Evolutionary conservation across 1,140 invertebrate genomes (phyloP), one percentile per base, ranked within the genome.

Genomic region (Gryon sp.): DNA sequence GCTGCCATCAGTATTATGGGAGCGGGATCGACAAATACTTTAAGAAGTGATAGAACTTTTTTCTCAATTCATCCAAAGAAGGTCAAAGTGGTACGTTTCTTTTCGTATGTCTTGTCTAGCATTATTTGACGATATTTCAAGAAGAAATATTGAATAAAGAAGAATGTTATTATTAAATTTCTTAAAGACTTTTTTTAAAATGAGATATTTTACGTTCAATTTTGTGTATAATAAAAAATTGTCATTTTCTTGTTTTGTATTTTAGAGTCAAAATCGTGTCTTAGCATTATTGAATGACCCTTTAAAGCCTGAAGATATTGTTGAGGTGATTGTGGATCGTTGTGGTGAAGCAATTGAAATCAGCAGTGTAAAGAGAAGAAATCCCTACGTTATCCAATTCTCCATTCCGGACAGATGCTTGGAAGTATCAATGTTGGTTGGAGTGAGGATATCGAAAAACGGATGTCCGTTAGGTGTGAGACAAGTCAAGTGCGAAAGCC

Each of bases 401-500:
- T 91, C 92, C 50, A 93, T 95, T 80, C 94, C 89, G 83, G 94
- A 94, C 53, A 91, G 91, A 53, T 94, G 94, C 80, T 90, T 95
- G 41, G 94, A 95, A 83, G 93, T 95, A 0, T 96, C 94, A 0
- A 94, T 94, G 83, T 90, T 96, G 63, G 92, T 96, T 0, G 94
- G 93, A 78, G 92, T 96, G 2, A 90, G 93, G 28, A 93, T 96
- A 22, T 92, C 92, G 73, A 94, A 93, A 80, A 96, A 96, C 80
- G 94, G 93, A 1, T 91, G 92, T 74, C 90, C 93, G 0, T 89
- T 96, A 3, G 95, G 95, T 0, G 91, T 93, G 9, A 88, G 94
- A 8, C 93, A 94, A 79, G 92, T 97, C 45, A 96, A 96, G 84
- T 96, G 95, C 84, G 95, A 96, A 86, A 95, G 94, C 80, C 90